Percentiles rank a stretch among this genome's conserved stretches.
phyloP scores from a whole-genome alignment of 2,797 vertebrate species.

The Moxostoma hubbsi region DNA sequence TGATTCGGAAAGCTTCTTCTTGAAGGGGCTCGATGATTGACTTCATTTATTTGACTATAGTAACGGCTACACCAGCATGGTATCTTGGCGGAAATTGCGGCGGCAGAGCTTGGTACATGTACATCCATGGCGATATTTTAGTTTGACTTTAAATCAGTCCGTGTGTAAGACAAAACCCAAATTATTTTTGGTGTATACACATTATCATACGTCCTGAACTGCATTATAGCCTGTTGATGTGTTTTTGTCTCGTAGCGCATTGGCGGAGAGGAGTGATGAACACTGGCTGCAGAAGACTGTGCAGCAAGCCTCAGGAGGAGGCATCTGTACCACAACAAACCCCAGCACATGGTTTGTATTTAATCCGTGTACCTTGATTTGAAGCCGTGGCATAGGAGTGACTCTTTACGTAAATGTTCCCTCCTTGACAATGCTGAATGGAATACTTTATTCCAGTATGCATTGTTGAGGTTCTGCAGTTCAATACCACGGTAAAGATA shows the following conservation, averaged over 20 bases:
- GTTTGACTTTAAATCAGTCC: not conserved
- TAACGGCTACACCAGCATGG: no score
- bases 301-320: constrained; percentile 79
- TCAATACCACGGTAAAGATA: no score
- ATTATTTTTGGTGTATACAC: constrained; percentile 1
- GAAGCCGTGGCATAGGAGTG: not conserved
- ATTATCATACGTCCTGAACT: not conserved
- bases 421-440: not conserved
- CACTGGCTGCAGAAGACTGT: constrained; percentile 72
- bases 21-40: no score
- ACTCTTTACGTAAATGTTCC: not conserved
- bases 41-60: no score
- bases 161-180: not conserved
- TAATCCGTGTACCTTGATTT: not conserved
- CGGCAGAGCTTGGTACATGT: no score
- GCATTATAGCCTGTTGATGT: not conserved
- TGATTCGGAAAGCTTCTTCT: no score
- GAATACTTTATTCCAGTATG: not conserved
- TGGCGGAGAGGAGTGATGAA: constrained; percentile 57
- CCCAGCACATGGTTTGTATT: constrained; percentile 35
- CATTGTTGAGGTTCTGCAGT: not conserved
- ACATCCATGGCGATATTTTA: no score
- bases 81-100: no score
- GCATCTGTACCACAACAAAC: not conserved
- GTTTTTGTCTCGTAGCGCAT: constrained; percentile 63